Evolutionary conservation across 2,797 vertebrate genomes (phyloP), one percentile per base, ranked within the genome.

Genomic region (Rhinatrema bivittatum): DNA sequence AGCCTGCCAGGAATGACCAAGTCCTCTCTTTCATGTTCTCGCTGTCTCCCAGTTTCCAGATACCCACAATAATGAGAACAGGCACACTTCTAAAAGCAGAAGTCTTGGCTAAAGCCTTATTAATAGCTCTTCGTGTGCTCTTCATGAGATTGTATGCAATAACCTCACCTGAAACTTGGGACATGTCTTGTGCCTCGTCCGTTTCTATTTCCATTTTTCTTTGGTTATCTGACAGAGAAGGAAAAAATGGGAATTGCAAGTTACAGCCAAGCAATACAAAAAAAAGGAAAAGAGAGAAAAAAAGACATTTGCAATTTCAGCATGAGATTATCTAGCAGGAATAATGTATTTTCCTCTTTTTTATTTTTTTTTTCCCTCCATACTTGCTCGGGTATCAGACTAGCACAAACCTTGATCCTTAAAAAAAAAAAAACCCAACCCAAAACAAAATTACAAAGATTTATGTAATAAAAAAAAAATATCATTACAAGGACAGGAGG

Each of bases 151-250:
- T 45, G 21, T 40, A n/a, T n/a, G 32, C 44, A 43, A 60, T 34
- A 36, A 50, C 67, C 83, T 87, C 87, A 98, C 94, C 96, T 95
- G 93, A 87, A 88, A 94, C 88, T 67, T 93, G 94, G 85, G 91
- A 85, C 87, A 97, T 88, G 79, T 99, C 96, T 82, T 95, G 94
- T 68, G 86, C 77, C 78, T 97, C 93, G 68, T 97, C 93, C 44
- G 88, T 87, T 76, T 99, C 94, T 96, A 99, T 99, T 82, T 99
- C 94, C 96, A 99, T 99, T 82, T 91, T 93, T 76, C 90, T 91
- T 76, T 87, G 72, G 81, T 92, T 89, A 81, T 87, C 96, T 87
- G 70, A 67, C 60, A 74, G 55, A 76, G 37, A 79, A n/a, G n/a
- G n/a, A n/a, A 58, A 77, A 50, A 55, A 65, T n/a, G 68, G 35